phyloP scores from a whole-genome alignment of 2,888 invertebrate species.

The Incurvaria masculella region DNA sequence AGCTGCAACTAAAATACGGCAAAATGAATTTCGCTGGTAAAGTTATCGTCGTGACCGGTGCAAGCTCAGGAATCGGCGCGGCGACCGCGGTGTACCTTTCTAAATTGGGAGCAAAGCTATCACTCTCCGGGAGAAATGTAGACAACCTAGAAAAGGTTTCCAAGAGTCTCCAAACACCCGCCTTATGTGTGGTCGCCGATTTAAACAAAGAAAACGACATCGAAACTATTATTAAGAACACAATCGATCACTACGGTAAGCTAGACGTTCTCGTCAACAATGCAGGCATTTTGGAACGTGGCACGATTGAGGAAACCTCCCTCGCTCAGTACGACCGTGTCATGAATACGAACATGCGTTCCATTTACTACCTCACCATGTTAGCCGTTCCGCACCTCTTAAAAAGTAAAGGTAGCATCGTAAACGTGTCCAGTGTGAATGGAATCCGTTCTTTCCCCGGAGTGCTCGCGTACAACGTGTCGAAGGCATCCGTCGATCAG shows the following conservation, averaged over 20 bases:
- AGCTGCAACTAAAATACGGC: too few species aligned
- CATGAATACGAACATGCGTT: constrained; percentile 87
- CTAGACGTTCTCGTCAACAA: constrained; percentile 87
- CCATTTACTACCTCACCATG: constrained; percentile 80
- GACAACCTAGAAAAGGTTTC: constrained; percentile 56
- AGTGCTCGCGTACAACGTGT: constrained; percentile 87
- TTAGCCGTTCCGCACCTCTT: constrained; percentile 83
- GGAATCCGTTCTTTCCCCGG: constrained; percentile 89
- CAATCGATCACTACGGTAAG: constrained; percentile 70
- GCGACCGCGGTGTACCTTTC: constrained; percentile 77
- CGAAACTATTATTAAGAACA: constrained; percentile 66
- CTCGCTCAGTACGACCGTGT: constrained; percentile 85
- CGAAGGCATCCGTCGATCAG: constrained; percentile 93
- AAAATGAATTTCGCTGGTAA: constrained; percentile 63
- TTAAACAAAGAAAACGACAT: constrained; percentile 71
- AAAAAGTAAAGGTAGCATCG: constrained; percentile 83
- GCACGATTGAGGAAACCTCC: constrained; percentile 80
- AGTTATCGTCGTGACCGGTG: constrained; percentile 74
- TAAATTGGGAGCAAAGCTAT: constrained; percentile 70
- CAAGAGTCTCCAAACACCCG: constrained; percentile 36
- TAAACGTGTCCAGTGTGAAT: constrained; percentile 94
- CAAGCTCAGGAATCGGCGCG: constrained; percentile 84
- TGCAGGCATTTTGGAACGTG: constrained; percentile 81
- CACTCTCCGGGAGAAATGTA: constrained; percentile 66
- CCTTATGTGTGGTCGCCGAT: constrained; percentile 65